Evolutionary conservation across 2,113 vertebrate species (phyloP).

Genomic region (Thermophis baileyi): DNA sequence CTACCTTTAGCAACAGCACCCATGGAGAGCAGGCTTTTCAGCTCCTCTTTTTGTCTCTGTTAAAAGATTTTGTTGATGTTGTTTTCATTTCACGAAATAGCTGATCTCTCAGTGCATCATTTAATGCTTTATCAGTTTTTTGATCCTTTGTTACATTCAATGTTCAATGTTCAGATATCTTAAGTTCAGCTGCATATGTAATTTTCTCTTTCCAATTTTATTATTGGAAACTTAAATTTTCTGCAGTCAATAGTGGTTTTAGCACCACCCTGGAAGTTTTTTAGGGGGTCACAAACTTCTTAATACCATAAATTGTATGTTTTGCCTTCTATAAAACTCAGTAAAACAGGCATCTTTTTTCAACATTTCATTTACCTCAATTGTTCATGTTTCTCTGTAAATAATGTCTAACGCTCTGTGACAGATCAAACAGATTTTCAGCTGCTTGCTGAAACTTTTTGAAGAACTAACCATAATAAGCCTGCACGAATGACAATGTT

Average conservation of each 20-base stretch:
- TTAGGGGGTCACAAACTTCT: not conserved
- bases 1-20: not conserved
- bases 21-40: not conserved
- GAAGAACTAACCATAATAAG: not conserved
- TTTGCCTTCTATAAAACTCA: not conserved
- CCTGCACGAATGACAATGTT: not conserved
- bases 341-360: not conserved
- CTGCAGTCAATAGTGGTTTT: not conserved
- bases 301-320: not conserved
- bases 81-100: not conserved
- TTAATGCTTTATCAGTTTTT: not conserved
- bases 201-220: not conserved
- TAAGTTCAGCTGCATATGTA: not conserved
- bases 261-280: not conserved
- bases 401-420: not conserved
- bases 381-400: not conserved
- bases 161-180: not conserved
- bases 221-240: not conserved
- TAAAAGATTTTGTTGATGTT: not conserved
- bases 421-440: not conserved
- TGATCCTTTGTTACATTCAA: not conserved
- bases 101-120: not conserved
- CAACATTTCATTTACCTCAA: not conserved
- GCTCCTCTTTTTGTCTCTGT: not conserved
- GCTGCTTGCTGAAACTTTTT: not conserved